Conservation (phyloP, 1,140 invertebrate genomes). For the Bombus waltoni region DNA sequence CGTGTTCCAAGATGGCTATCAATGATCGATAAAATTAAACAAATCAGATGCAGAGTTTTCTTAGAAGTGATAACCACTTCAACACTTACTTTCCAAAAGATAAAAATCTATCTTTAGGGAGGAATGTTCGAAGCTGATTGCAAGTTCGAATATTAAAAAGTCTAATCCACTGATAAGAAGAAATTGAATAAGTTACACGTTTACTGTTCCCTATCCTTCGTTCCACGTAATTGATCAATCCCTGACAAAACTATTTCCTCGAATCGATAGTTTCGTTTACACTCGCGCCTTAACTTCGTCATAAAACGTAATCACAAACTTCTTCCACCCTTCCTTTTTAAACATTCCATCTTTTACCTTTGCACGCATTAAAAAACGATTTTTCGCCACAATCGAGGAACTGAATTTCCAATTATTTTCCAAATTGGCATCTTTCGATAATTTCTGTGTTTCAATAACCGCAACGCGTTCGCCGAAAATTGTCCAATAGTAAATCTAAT, state of each 20-base stretch:
- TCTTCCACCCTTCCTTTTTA: neutral
- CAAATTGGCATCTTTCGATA: neutral
- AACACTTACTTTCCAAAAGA: neutral
- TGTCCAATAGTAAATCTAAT: no score
- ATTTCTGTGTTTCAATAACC: no score
- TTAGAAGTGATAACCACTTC: no score
- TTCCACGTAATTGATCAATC: conserved; percentile 2
- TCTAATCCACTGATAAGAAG: neutral
- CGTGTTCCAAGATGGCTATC: no score
- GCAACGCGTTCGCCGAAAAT: no score
- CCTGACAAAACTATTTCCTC: neutral
- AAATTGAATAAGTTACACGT: neutral
- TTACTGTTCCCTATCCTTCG: neutral
- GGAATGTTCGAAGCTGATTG: neutral
- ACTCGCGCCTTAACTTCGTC: neutral
- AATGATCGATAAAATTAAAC: no score
- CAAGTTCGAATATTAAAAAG: neutral
- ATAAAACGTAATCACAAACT: neutral
- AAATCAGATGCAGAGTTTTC: no score
- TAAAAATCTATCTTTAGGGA: neutral
- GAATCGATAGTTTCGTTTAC: neutral
- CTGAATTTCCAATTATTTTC: neutral
- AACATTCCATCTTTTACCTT: neutral
- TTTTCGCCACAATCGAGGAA: neutral
- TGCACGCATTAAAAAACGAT: no score